Evolutionary conservation across 2,888 invertebrate species (phyloP).

Genomic region (Carpatolechia fugitivella): DNA sequence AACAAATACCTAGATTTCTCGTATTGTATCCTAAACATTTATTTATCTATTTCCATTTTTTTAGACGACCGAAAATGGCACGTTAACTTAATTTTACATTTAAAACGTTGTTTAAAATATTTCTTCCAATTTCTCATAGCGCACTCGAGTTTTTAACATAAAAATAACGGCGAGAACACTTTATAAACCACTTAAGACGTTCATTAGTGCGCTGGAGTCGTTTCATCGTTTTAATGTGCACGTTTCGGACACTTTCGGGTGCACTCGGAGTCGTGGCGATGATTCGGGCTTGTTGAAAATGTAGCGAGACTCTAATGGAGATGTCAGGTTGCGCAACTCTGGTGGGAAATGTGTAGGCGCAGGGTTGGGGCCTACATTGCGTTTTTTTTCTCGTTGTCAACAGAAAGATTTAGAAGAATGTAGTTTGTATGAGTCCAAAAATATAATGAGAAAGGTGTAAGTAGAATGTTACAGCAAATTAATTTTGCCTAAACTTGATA

Average conservation of each 20-base stretch:
- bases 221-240: slow-evolving; percentile 69
- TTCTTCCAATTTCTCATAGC: slow-evolving; percentile 41
- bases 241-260: slow-evolving; percentile 34
- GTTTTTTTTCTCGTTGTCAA: background rate
- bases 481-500: no score
- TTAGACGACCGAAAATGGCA: no score
- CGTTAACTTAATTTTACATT: no score
- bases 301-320: slow-evolving; percentile 59
- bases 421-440: no score
- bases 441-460: no score
- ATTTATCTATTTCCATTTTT: no score
- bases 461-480: no score
- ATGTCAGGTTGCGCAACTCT: slow-evolving; percentile 63
- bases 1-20: no score
- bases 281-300: background rate
- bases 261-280: slow-evolving; percentile 3
- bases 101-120: no score
- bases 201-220: slow-evolving; percentile 67
- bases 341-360: slow-evolving; percentile 62
- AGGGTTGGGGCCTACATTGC: slow-evolving; percentile 41
- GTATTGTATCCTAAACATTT: no score
- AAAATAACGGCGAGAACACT: slow-evolving; percentile 74
- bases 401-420: background rate
- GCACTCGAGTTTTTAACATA: slow-evolving; percentile 53
- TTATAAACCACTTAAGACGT: slow-evolving; percentile 73